Base-by-base conservation (phyloP, 2,797 vertebrate genomes). In the Capromys pilorides region DNA sequence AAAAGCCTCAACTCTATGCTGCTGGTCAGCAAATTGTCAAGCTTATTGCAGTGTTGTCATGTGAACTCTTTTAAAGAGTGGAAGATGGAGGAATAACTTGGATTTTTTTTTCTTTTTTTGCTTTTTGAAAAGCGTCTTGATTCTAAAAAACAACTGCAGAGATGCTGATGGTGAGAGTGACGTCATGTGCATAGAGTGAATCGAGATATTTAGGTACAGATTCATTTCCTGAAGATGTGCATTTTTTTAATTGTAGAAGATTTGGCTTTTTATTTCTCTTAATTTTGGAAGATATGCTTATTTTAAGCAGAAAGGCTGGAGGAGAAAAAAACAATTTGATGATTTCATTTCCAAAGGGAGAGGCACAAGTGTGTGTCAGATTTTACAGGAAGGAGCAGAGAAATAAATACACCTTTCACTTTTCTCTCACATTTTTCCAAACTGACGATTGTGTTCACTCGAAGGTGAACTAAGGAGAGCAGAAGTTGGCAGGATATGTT, bases 301-400 rank as follows among this genome's bases (percentile, higher is more conserved):
- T 79, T 83, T 91, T 75, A 84, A 93, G 36, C 31, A 80, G 85
- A 93, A 86, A 31, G 2, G 61, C 39, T 67, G 5, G 61, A 61
- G 66, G 45, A 87, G 31, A n/a, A n/a, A 96, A 28, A 78, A 94
- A 77, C 8, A 92, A 33, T 82, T 92, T 95, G 86, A 66, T 94
- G 82, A 89, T 92, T 94, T 28, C 36, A 12, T 59, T 91, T 88
- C 39, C 67, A 91, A 82, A 39, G 36, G 4, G 67, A 69, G 94
- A 94, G 54, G 36, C 24, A 81, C 45, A 28, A 54, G 19, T 59
- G 19, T 77, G 31, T 88, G 75, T 95, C 66, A 85, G 71, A 75
- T 80, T 94, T 94, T 94, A 67, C 36, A 93, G 62, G 24, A 89
- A 75, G 14, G 24, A 14, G 69, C 6, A 51, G 81, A 94, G 61